Evolutionary conservation across 2,888 invertebrate genomes (phyloP), one percentile per base, ranked within the genome.

Genomic region (Drosophila pseudotakahashii): DNA sequence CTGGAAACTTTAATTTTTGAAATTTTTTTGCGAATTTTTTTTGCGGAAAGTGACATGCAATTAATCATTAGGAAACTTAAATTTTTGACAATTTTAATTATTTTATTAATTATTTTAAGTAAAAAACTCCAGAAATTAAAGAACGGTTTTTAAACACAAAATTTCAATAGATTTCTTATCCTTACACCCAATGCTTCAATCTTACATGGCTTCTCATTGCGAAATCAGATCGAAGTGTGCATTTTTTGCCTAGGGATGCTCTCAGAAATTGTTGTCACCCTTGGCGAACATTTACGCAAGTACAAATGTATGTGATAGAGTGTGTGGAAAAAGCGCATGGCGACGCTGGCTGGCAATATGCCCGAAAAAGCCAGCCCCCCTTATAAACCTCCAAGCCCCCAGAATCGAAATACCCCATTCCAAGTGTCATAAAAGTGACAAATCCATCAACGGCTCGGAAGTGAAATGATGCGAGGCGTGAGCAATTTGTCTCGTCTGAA

Each of bases 391-490:
- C 11, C 13, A 1, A 32, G 2, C 36, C 16, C 16, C 13, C 19
- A 19, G 19, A 10, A 14, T 13, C 30, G 7, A 14, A 32, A 7
- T 51, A 7, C 50, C 26, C 14, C 45, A 14, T 16, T 47, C 44
- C 72, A 61, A 76, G 67, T 73, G 77, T 59, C 79, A 76, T 81
- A 79, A 79, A 81, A 81, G 82, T 76, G 81, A 81, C 78, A 81
- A 81, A 79, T 81, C 81, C 81, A 79, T 79, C 77, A 79, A 73
- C 79, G 67, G 76, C 76, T 74, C 76, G 70, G 59, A 78, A 64
- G 73, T 70, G 79, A 78, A 79, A 79, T 70, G 79, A 77, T 75
- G 79, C 77, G 73, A 76, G 69, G 79, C 81, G 78, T 75, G 61
- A 69, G 81, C 78, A 80, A 78, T 81, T 81, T 78, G 82, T 78